Conservation (phyloP, 2,113 vertebrate genomes). For the Melozone crissalis region DNA sequence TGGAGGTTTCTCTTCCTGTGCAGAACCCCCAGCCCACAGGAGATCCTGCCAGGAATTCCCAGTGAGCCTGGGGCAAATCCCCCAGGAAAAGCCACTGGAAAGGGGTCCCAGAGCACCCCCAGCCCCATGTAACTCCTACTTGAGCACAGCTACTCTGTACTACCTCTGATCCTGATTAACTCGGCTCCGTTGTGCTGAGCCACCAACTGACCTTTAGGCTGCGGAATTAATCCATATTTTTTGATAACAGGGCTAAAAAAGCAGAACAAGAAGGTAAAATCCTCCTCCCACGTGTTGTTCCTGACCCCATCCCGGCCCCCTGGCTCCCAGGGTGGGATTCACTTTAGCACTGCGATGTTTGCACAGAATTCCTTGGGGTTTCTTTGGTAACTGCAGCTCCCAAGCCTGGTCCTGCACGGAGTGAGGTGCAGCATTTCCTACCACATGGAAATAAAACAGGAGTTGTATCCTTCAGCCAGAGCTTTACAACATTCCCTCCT, state of each 20-base stretch:
- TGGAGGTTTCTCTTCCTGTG: not conserved
- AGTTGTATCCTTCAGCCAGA: not conserved
- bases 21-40: not conserved
- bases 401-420: not conserved
- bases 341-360: constrained; percentile 57
- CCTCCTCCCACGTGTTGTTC: not conserved
- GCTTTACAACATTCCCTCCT: not conserved
- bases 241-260: constrained; percentile 74
- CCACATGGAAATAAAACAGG: not conserved
- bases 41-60: not conserved
- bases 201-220: constrained; percentile 70
- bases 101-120: not conserved
- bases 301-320: not conserved
- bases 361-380: constrained; percentile 41
- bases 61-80: not conserved
- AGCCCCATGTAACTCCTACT: constrained; percentile 25
- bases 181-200: constrained; percentile 78
- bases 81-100: not conserved
- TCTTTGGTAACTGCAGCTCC: not conserved
- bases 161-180: constrained; percentile 74
- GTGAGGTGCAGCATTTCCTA: not conserved
- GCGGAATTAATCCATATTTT: constrained; percentile 72
- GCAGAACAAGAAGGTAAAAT: not conserved
- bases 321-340: not conserved
- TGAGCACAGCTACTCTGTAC: constrained; percentile 63